Evolutionary conservation across 2,797 vertebrate genomes (phyloP), one percentile per base, ranked within the genome.

Genomic region (Babyrousa celebensis): DNA sequence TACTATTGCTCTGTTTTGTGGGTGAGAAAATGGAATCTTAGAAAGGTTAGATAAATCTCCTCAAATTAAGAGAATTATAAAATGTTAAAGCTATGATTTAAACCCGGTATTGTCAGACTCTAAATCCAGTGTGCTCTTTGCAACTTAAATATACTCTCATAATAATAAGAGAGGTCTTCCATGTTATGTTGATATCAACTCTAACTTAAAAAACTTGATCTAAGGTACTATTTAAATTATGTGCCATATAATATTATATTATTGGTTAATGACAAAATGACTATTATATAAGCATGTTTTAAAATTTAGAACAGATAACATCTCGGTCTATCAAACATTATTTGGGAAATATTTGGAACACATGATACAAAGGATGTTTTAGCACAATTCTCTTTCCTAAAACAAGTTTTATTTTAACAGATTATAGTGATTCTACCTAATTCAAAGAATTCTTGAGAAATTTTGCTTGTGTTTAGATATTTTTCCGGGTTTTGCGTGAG

Each of bases 401-500:
- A 83, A 56, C 21, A 93, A 71, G 6, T 65, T 77, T 71, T 67
- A 91, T 25, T 95, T 89, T 85, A 85, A 79, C 6, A 86, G 18
- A 89, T 6, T 6, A 91, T 84, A 91, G 52, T 62, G 36, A 91
- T 27, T 70, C 60, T 92, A 58, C 15, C 54, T 54, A 18, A 87
- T 52, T 89, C 29, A 63, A 12, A 72, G 23, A 86, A 75, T 54
- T 75, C 25, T 20, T 54, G n/a, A 90, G 72, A 54, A 95, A 95
- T 62, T 75, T 21, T 36, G 5, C 54, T 79, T 93, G 68, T 48
- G 94, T 95, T 95, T 58, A 92, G n/a, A 6, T 63, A 68, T 29
- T 7, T 5, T 1, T 83, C 29, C 77, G 60, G 5, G 21, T 95
- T 97, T 96, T 97, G 70, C 75, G 87, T 82, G 67, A 80, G 89